Evolutionary conservation across 2,888 invertebrate genomes (phyloP).

Genomic region (Brenthis daphne): DNA sequence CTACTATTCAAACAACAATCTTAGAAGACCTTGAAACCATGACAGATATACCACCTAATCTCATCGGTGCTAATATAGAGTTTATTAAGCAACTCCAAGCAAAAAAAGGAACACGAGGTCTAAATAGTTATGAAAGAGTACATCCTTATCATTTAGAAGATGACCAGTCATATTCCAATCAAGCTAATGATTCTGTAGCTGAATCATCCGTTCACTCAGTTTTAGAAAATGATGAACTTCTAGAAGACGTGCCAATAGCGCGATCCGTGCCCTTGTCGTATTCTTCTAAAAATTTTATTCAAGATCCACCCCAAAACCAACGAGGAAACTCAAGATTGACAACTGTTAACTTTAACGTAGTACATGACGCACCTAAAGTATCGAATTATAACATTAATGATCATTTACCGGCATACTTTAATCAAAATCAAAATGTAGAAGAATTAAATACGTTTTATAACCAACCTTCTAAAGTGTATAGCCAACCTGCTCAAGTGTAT

Average conservation of each 20-base stretch:
- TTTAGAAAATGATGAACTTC: conserved; percentile 45
- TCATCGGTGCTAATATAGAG: conserved; percentile 76
- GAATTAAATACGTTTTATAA: conserved; percentile 54
- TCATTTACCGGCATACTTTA: conserved; percentile 47
- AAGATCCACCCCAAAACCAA: conserved; percentile 52
- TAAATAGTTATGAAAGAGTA: conserved; percentile 52
- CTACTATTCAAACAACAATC: conserved; percentile 53
- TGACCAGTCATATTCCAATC: conserved; percentile 65
- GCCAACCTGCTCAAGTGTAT: conserved; percentile 66
- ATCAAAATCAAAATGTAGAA: conserved; percentile 46
- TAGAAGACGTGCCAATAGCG: conserved; percentile 56
- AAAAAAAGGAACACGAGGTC: conserved; percentile 64
- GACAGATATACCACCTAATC: conserved; percentile 65
- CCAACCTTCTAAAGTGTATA: conserved; percentile 65
- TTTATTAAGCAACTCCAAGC: conserved; percentile 73
- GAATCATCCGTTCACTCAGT: conserved; percentile 55
- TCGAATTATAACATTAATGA: conserved; percentile 49
- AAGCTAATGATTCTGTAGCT: conserved; percentile 59
- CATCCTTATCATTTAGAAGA: conserved; percentile 78
- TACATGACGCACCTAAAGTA: conserved; percentile 60
- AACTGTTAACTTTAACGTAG: conserved; percentile 70
- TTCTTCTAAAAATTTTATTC: conserved; percentile 58
- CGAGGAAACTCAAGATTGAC: conserved; percentile 58
- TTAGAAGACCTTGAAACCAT: conserved; percentile 49
- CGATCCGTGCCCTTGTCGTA: conserved; percentile 56